These are phyloP conservation scores for Lasioglossum marginatum DNA, from an alignment of 2,888 invertebrate species.

Conservation along the genomic window DNA sequence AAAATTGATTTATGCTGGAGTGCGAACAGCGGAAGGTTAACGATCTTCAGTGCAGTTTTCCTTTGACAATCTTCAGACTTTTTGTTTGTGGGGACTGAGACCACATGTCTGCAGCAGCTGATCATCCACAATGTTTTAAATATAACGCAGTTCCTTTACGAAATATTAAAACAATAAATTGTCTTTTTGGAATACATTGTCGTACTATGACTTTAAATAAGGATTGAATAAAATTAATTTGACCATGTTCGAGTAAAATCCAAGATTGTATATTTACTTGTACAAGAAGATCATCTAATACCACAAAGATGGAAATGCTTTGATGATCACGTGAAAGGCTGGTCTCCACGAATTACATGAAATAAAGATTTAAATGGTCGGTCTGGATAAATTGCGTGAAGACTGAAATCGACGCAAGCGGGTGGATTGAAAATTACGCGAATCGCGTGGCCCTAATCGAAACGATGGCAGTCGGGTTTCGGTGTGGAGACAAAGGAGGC, in stretches of 20 bases:
- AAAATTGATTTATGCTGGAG: too few relatives aligned
- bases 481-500: conserved; percentile 26
- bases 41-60: too few relatives aligned
- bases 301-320: background rate
- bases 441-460: background rate
- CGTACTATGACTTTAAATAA: too few relatives aligned
- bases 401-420: background rate
- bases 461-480: background rate
- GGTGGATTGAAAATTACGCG: background rate
- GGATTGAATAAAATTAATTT: background rate
- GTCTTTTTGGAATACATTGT: background rate
- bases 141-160: too few relatives aligned
- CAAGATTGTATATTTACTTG: too few relatives aligned
- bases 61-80: too few relatives aligned
- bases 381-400: background rate
- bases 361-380: background rate
- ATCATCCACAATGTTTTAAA: too few relatives aligned
- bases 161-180: background rate
- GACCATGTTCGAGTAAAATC: too few relatives aligned
- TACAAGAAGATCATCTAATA: too few relatives aligned
- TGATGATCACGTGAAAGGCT: background rate
- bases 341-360: background rate
- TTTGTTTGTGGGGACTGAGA: too few relatives aligned
- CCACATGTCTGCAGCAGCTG: too few relatives aligned
- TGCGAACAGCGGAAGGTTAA: too few relatives aligned